Conservation (phyloP, 2,797 vertebrate genomes). For the Enteromius paludinosus region DNA sequence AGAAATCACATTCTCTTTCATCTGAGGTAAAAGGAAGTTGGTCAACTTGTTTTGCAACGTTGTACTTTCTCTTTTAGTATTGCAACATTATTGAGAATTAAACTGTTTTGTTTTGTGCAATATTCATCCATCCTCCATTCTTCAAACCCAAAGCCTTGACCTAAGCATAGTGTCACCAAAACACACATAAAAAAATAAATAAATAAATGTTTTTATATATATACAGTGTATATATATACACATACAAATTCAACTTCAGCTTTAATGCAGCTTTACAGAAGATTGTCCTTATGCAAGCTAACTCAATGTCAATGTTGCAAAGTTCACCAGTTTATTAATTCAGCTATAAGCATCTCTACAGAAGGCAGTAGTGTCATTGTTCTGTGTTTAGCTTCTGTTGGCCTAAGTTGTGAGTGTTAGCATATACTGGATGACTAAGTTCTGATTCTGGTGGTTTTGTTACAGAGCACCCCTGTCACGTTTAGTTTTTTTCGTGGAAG, state of each 20-base stretch:
- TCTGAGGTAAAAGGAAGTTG: background rate
- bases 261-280: background rate
- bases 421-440: background rate
- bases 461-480: too few species aligned
- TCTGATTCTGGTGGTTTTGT: too few species aligned
- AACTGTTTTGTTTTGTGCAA: background rate
- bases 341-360: background rate
- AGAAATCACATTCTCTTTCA: background rate
- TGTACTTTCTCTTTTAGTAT: background rate
- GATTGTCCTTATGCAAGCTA: background rate
- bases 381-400: background rate
- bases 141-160: background rate
- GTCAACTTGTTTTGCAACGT: background rate
- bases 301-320: background rate
- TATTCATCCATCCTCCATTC: background rate
- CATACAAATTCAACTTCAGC: background rate
- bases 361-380: background rate
- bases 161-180: background rate
- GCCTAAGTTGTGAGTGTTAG: background rate
- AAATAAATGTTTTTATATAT: too few species aligned
- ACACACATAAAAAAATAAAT: background rate
- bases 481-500: background rate
- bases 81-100: background rate
- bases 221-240: accelerated
- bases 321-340: background rate